Evolutionary conservation across 1,140 invertebrate genomes (phyloP), one percentile per base, ranked within the genome.

Genomic region (Oryctes rhinoceros): DNA sequence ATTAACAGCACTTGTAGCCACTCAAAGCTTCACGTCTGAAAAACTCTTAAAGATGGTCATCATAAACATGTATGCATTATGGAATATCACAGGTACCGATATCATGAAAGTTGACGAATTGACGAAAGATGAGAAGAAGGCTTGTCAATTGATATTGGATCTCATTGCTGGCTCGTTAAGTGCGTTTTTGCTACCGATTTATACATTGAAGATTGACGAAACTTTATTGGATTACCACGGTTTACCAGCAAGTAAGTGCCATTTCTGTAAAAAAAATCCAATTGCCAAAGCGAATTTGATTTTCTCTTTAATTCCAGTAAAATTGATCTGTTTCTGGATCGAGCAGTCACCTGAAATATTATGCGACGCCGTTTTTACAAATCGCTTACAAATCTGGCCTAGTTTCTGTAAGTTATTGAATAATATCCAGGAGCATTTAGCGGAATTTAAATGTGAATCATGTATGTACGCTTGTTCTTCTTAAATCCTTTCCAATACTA

Each of bases 331-430:
- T 84, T 92, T 94, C 82, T 96, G 94, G 94, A 88, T 94, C 78
- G 86, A 88, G 79, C 87, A 91, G 53, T 90, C 92, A 81, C 90
- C 91, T 3, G 87, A 88, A 67, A 87, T 92, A 81, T 86, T 94
- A 48, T 87, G 90, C 39, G 88, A 90, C 83, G 84, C 87, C 47
- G 90, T 92, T 78, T 93, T 95, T 87, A 89, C 89, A 37, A 91
- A 90, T 65, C 89, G 92, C 83, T 91, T 91, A 78, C 93, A 94
- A 90, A 92, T 96, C 81, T 96, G 94, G 94, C 91, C 92, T 13
- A 93, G 94, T 84, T 89, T 95, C n/a, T 93, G 93, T 82, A 92
- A 93, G 84, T 86, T 94, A 9, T 88, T 95, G 74, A 95, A 95
- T 86, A 90, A 89, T 81, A 87, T 95, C n/a, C 91, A 92, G 82